Conservation (phyloP, 2,888 invertebrate species). For the Deilephila elpenor region DNA sequence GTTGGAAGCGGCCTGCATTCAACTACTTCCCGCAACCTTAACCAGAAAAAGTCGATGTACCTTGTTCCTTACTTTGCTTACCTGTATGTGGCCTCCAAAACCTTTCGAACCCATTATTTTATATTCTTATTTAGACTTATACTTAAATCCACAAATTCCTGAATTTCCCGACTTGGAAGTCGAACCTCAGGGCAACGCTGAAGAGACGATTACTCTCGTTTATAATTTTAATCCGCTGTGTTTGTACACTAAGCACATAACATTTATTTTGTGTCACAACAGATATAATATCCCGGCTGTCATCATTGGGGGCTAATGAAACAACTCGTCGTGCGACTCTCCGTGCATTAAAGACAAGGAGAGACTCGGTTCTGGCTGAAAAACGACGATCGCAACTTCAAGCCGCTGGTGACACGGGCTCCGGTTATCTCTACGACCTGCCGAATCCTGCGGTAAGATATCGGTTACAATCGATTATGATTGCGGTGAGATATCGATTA, state of each 20-base stretch:
- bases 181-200: no score
- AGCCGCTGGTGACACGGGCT: constrained; percentile 50
- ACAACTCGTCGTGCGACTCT: constrained; percentile 90
- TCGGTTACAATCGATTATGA: constrained; percentile 18
- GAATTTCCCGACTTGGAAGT: no score
- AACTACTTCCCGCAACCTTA: no score
- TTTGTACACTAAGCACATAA: no score
- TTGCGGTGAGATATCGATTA: constrained; percentile 3
- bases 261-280: neutral
- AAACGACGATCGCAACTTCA: constrained; percentile 87
- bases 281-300: constrained; percentile 63
- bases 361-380: constrained; percentile 90
- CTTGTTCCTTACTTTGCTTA: no score
- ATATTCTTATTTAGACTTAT: no score
- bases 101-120: no score
- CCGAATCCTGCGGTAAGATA: constrained; percentile 55
- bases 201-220: no score
- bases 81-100: no score
- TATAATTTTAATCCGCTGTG: no score
- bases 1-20: no score
- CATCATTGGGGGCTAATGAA: constrained; percentile 73
- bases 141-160: neutral
- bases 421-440: constrained; percentile 59
- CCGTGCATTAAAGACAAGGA: constrained; percentile 91
- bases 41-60: no score